These are phyloP conservation scores for Uloborus plumipes DNA, from an alignment of 2,888 invertebrate genomes.

Conservation along the genomic window DNA sequence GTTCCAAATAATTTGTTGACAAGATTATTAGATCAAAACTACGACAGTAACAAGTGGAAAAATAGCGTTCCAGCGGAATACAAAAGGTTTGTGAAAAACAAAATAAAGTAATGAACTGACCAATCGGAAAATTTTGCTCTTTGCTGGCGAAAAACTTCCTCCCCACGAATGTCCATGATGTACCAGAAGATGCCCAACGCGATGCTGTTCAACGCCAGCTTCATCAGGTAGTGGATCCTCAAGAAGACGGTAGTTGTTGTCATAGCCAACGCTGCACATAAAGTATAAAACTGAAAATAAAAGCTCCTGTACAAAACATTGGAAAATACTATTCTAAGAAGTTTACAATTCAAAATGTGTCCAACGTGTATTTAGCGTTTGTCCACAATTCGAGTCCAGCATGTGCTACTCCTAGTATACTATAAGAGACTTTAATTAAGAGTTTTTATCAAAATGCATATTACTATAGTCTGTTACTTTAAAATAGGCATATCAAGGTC, in stretches of 20 bases:
- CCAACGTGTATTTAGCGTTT: too few relatives aligned
- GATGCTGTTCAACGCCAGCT: slow-evolving; percentile 81
- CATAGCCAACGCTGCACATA: slow-evolving; percentile 85
- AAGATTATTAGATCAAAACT: neutral
- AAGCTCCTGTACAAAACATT: neutral
- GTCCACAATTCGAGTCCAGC: too few relatives aligned
- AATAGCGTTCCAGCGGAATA: too few relatives aligned
- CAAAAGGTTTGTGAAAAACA: too few relatives aligned
- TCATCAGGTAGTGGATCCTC: slow-evolving; percentile 86
- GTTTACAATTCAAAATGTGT: too few relatives aligned
- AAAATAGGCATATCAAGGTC: too few relatives aligned
- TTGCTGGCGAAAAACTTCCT: slow-evolving; percentile 41
- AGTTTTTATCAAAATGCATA: too few relatives aligned
- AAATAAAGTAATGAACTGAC: slow-evolving; percentile 6
- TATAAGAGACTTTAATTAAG: too few relatives aligned
- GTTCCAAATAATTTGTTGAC: too few relatives aligned
- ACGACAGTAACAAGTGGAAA: neutral
- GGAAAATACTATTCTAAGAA: neutral
- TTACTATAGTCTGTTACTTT: too few relatives aligned
- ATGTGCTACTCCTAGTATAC: too few relatives aligned
- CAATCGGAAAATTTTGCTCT: slow-evolving; percentile 33
- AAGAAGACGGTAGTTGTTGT: slow-evolving; percentile 89
- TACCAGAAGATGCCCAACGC: slow-evolving; percentile 78
- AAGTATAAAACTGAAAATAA: slow-evolving; percentile 80
- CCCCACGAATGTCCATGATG: slow-evolving; percentile 38